phyloP scores from a whole-genome alignment of 92 coral and sea anemone species.

The Siderastrea radians region DNA sequence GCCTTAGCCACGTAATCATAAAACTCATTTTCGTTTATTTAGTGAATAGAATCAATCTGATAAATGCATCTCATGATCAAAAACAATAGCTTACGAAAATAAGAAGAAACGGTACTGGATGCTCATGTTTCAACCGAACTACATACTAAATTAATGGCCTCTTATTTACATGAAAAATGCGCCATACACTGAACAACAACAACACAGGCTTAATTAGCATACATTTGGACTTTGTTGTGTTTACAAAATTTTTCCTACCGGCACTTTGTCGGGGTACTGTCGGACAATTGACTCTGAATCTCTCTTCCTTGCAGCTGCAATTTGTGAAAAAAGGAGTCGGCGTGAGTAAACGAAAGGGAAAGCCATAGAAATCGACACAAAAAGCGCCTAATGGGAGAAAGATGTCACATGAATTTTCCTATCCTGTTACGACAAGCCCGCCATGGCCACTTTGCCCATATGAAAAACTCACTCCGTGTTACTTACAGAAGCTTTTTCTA shows the following conservation, averaged over 20 bases:
- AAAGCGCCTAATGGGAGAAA: neutral
- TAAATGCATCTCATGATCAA: neutral
- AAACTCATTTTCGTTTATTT: neutral
- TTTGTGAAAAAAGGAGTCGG: neutral
- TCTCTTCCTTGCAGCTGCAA: slow-evolving; percentile 91
- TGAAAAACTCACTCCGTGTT: neutral
- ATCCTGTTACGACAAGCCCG: neutral
- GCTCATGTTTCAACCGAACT: too few relatives aligned
- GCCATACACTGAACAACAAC: neutral
- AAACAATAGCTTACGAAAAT: neutral
- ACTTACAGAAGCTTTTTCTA: slow-evolving; percentile 97
- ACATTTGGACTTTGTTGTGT: neutral
- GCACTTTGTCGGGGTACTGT: slow-evolving; percentile 98
- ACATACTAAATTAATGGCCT: too few relatives aligned
- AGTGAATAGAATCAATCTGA: neutral
- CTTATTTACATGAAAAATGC: neutral
- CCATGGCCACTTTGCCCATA: neutral
- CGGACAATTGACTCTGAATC: slow-evolving; percentile 94
- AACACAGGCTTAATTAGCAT: slow-evolving; percentile 1
- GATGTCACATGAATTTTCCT: too few relatives aligned
- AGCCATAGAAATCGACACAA: neutral
- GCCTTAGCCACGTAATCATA: neutral
- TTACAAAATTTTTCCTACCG: slow-evolving; percentile 72
- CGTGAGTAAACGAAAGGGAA: neutral
- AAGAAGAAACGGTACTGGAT: too few relatives aligned